These are phyloP conservation scores for Dione juno DNA, from an alignment of 2,888 invertebrate genomes.

Conservation along the genomic window DNA sequence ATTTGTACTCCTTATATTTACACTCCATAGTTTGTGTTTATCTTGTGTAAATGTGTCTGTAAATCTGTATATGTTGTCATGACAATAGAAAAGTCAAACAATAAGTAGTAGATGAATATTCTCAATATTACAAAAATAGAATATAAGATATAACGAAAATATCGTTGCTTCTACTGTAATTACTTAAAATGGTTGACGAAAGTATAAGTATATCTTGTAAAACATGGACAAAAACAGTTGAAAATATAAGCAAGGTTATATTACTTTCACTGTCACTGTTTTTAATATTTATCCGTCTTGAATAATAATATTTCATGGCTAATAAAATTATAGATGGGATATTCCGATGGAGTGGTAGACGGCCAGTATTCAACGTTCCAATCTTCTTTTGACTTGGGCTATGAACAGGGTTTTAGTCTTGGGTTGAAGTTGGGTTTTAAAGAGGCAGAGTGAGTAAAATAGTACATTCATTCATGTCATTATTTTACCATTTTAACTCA, in stretches of 20 bases:
- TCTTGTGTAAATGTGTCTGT: too few species aligned
- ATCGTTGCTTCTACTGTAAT: background rate
- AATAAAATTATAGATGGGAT: constrained; percentile 81
- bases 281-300: constrained; percentile 2
- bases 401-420: constrained; percentile 85
- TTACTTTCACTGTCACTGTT: background rate
- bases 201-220: constrained; percentile 56
- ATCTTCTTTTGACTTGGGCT: constrained; percentile 87
- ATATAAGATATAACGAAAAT: background rate
- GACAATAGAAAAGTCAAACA: too few species aligned
- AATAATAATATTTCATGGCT: constrained; percentile 2
- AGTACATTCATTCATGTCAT: constrained; percentile 30
- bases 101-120: too few species aligned
- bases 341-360: constrained; percentile 86
- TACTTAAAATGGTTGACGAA: constrained; percentile 56
- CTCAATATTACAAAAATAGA: too few species aligned
- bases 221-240: constrained; percentile 60
- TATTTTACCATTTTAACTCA: too few species aligned
- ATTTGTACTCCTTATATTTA: too few species aligned
- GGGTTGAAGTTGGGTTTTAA: constrained; percentile 82
- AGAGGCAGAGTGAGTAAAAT: constrained; percentile 51
- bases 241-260: constrained; percentile 61
- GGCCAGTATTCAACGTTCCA: constrained; percentile 87
- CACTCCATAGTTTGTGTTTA: too few species aligned
- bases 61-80: too few species aligned